Evolutionary conservation across 2,888 invertebrate species (phyloP), one percentile per base, ranked within the genome.

Genomic region (Marronus borbonicus): DNA sequence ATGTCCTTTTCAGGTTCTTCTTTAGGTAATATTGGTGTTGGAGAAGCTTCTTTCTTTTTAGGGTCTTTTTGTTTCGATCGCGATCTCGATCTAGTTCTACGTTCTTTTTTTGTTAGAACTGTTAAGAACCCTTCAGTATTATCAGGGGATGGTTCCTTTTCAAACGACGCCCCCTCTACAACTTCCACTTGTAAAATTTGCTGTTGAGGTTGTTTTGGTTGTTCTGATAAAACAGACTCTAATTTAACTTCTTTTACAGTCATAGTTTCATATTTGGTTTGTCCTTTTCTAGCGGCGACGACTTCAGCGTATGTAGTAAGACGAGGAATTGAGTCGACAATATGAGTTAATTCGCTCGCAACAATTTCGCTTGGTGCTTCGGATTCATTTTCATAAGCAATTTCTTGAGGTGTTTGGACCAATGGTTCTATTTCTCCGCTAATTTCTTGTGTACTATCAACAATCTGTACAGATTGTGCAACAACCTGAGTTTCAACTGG

Each of bases 61-160:
- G 39, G 60, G 14, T 72, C 72, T n/a, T 55, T 58, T 8, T 72
- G 79, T 65, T 79, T 79, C 8, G 84, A 83, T 36, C 84, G 80
- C 24, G 86, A 86, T 64, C 85, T 80, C 1, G 86, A 86, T 80
- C 86, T 83, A 20, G 84, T 82, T 58, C 86, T 80, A n/a, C 83
- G 81, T 5, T 84, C 85, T 77, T 82, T 83, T 68, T 82, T 83
- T 17, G 80, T 81, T 36, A 83, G 75, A 14, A 86, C 82, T 20
- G 84, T 79, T 39, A 85, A 84, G 76, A 87, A 87, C 10, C 85
- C 86, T 78, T 86, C 85, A 7, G 82, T 36, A 80, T 85, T 85
- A 28, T 79, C 79, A 68, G 79, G 76, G 17, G 74, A 31, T 55
- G 79, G 77, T 80, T 82, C 81, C 14, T 78, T 72, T 80, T 80